Evolutionary conservation across 2,888 invertebrate genomes (phyloP).

Genomic region (Mellilla xanthometata): DNA sequence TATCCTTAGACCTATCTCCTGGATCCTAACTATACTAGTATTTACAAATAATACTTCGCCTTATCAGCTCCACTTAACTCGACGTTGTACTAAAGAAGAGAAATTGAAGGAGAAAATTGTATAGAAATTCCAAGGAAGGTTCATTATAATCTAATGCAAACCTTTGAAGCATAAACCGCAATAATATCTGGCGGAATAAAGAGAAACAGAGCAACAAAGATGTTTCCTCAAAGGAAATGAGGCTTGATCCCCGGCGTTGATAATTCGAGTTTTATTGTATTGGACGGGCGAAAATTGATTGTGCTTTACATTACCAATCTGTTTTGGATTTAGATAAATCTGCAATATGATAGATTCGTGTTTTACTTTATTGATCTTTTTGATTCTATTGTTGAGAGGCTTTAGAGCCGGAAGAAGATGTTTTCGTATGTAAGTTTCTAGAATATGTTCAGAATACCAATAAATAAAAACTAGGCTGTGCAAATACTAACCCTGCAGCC

Average conservation of each 20-base stretch:
- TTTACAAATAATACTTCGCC: neutral
- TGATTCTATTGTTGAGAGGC: neutral
- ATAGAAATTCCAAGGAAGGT: slow-evolving; percentile 27
- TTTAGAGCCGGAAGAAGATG: too few relatives aligned
- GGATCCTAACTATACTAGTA: neutral
- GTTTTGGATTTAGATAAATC: slow-evolving; percentile 13
- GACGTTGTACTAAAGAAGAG: neutral
- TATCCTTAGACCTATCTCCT: too few relatives aligned
- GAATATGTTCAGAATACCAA: too few relatives aligned
- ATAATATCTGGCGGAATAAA: slow-evolving; percentile 52
- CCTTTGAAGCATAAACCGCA: slow-evolving; percentile 45
- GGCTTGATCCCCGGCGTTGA: slow-evolving; percentile 46
- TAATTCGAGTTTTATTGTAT: slow-evolving; percentile 56
- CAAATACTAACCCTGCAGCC: too few relatives aligned
- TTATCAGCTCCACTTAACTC: neutral
- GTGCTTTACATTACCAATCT: slow-evolving; percentile 27
- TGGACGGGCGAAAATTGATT: slow-evolving; percentile 41
- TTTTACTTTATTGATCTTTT: slow-evolving; percentile 1
- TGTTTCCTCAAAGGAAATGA: slow-evolving; percentile 55
- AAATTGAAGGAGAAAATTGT: slow-evolving; percentile 24
- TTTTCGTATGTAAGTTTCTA: too few relatives aligned
- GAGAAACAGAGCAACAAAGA: slow-evolving; percentile 57
- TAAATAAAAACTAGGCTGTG: too few relatives aligned
- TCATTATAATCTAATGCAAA: slow-evolving; percentile 47
- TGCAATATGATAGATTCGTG: neutral